Percentiles rank a stretch among this genome's conserved stretches.
Evolutionary conservation across 1,140 invertebrate species (phyloP).

Genomic region (Oryctes rhinoceros): DNA sequence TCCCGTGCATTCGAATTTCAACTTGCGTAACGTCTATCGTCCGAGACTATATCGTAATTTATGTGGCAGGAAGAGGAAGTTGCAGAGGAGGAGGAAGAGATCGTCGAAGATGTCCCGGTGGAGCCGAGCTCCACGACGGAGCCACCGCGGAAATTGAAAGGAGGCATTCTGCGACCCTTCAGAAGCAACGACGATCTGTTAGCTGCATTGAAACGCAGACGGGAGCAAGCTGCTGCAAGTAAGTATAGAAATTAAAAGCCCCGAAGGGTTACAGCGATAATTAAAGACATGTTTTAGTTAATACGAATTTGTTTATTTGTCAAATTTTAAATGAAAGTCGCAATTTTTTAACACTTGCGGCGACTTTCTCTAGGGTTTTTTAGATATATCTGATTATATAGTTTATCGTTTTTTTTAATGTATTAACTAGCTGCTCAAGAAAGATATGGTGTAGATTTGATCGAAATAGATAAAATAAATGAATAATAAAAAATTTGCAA

Average conservation of each 20-base stretch:
- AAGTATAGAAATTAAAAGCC: slow-evolving; percentile 44
- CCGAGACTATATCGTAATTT: slow-evolving; percentile 34
- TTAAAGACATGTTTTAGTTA: too few species aligned
- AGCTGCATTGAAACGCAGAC: slow-evolving; percentile 72
- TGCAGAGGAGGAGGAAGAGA: slow-evolving; percentile 60
- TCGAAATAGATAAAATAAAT: too few species aligned
- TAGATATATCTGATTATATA: too few species aligned
- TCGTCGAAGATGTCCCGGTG: slow-evolving; percentile 60
- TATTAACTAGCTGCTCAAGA: too few species aligned
- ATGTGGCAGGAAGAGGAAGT: slow-evolving; percentile 59
- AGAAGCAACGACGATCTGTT: slow-evolving; percentile 77
- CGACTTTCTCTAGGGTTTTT: too few species aligned
- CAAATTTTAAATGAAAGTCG: too few species aligned
- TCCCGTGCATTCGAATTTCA: background rate
- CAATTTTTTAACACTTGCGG: too few species aligned
- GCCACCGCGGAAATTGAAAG: slow-evolving; percentile 68
- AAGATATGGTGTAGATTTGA: too few species aligned
- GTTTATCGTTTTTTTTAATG: too few species aligned
- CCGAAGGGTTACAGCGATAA: too few species aligned
- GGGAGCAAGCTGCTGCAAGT: slow-evolving; percentile 64
- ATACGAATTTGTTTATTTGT: too few species aligned
- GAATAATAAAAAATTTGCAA: too few species aligned
- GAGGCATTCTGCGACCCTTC: slow-evolving; percentile 72
- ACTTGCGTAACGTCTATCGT: background rate
- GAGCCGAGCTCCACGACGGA: slow-evolving; percentile 71